phyloP scores from a whole-genome alignment of 2,113 vertebrate genomes.

The Lophochroa leadbeateri region DNA sequence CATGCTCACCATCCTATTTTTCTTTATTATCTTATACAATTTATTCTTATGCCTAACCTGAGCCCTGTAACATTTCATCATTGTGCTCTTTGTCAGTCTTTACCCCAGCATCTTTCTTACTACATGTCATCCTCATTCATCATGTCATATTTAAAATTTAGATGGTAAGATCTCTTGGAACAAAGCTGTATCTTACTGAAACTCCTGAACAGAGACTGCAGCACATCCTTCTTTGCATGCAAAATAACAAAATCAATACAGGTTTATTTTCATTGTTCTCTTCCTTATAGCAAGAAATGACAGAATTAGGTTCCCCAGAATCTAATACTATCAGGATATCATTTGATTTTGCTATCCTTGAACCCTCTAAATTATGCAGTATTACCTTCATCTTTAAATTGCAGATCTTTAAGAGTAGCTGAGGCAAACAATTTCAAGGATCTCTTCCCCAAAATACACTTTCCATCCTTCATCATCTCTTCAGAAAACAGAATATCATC shows the following conservation, averaged over 20 bases:
- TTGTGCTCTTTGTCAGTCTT: background rate
- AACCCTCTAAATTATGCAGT: accelerated
- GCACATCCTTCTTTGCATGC: background rate
- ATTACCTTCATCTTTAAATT: background rate
- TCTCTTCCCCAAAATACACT: background rate
- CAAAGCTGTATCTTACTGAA: background rate
- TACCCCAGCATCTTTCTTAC: background rate
- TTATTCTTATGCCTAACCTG: background rate
- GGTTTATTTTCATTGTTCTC: background rate
- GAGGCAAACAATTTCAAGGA: background rate
- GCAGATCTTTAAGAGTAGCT: background rate
- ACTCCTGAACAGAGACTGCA: background rate
- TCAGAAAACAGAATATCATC: background rate
- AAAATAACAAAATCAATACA: background rate
- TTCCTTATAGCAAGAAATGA: background rate
- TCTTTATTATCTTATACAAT: background rate
- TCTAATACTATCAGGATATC: background rate
- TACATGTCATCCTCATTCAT: background rate
- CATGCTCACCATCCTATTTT: background rate
- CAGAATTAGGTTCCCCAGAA: background rate
- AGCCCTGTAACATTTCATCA: slow-evolving; percentile 25
- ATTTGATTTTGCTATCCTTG: background rate
- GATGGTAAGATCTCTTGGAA: background rate
- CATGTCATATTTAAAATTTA: slow-evolving; percentile 35
- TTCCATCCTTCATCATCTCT: background rate